phyloP scores from a whole-genome alignment of 2,888 invertebrate genomes.

The Lasioglossum marginatum region DNA sequence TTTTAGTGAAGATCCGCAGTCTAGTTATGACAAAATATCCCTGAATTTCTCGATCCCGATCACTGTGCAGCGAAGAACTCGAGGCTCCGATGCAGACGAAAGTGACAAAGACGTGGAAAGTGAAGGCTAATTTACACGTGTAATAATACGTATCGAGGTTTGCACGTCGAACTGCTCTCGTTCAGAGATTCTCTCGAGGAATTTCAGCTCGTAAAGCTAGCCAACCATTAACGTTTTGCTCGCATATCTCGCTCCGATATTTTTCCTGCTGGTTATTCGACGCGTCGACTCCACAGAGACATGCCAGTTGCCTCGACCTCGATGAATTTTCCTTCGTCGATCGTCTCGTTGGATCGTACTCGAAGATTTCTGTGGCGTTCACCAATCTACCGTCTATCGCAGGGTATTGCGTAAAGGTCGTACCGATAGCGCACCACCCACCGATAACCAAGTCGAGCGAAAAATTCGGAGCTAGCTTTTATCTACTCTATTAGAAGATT shows the following conservation, averaged over 20 bases:
- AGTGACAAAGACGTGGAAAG: conserved; percentile 40
- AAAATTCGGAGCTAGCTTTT: conserved; percentile 18
- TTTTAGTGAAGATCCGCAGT: too few relatives aligned
- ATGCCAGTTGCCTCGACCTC: not conserved
- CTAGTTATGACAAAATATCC: too few relatives aligned
- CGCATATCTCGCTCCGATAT: conserved; percentile 59
- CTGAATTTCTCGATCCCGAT: too few relatives aligned
- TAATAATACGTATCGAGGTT: conserved; percentile 37
- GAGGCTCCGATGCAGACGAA: conserved; percentile 52
- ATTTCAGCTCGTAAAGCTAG: conserved; percentile 45
- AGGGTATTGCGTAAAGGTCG: conserved; percentile 17
- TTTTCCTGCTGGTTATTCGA: conserved; percentile 41
- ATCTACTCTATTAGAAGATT: conserved; percentile 2
- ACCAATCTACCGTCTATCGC: not conserved
- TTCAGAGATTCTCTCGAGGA: conserved; percentile 33
- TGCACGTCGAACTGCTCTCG: not conserved
- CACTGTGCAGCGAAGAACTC: not conserved
- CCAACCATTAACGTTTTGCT: conserved; percentile 53
- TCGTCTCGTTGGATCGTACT: not conserved
- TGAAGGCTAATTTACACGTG: conserved; percentile 38
- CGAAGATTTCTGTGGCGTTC: not conserved
- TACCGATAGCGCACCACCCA: not conserved
- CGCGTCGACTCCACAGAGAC: not conserved
- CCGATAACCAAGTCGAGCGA: conserved; percentile 21
- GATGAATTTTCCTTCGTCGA: not conserved